Conservation (phyloP, 2,113 vertebrate genomes). For the Sphyrna mokarran region DNA sequence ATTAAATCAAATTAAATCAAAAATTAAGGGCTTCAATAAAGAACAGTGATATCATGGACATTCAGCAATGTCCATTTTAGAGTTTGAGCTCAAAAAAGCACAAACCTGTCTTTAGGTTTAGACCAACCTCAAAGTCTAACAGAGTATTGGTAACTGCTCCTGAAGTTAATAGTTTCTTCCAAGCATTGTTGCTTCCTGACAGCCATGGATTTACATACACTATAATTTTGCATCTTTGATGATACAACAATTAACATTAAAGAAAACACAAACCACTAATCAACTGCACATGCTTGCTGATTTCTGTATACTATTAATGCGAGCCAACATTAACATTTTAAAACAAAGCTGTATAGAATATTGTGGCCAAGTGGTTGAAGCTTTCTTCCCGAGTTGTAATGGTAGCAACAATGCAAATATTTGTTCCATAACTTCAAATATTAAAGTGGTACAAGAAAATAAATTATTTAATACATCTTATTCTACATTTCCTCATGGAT, state of each 20-base stretch:
- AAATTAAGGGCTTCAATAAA: conserved; percentile 16
- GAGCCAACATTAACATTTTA: not conserved
- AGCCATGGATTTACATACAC: not conserved
- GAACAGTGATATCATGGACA: not conserved
- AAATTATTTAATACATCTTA: not conserved
- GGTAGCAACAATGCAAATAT: not conserved
- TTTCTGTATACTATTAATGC: not conserved
- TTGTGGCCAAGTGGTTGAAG: not conserved
- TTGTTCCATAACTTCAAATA: not conserved
- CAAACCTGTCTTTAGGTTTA: not conserved
- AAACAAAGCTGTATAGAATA: not conserved
- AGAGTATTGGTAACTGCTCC: not conserved
- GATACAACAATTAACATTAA: conserved; percentile 4
- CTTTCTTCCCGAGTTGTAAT: not conserved
- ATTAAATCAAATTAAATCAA: not conserved
- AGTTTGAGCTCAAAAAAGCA: conserved; percentile 10
- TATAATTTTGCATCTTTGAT: not conserved
- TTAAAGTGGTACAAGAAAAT: not conserved
- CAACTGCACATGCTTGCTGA: not conserved
- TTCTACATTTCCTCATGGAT: too few species aligned
- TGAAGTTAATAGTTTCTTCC: conserved; percentile 13
- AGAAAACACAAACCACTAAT: not conserved
- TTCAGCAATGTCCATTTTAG: not conserved
- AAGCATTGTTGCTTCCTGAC: conserved; percentile 3
- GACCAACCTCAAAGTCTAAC: not conserved